phyloP scores from a whole-genome alignment of 2,888 invertebrate species.

The Yponomeuta sedellus region DNA sequence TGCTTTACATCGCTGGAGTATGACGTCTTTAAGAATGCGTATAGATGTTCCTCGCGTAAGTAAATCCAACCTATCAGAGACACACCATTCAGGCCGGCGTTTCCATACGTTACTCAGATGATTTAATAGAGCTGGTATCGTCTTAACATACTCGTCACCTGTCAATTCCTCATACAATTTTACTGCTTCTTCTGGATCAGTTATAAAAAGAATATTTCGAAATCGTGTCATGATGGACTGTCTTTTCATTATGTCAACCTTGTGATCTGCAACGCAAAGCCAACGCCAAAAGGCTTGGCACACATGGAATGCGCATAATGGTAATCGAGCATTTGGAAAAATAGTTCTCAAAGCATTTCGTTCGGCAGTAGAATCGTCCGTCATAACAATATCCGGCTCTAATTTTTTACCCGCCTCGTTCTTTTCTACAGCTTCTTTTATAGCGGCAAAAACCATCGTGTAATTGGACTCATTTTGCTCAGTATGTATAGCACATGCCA shows the following conservation, averaged over 20 bases:
- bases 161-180: constrained; percentile 17
- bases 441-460: constrained; percentile 18
- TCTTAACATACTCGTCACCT: constrained; percentile 18
- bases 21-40: constrained; percentile 25
- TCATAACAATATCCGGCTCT: constrained; percentile 22
- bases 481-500: constrained; percentile 18
- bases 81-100: constrained; percentile 23
- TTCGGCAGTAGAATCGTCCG: constrained; percentile 22
- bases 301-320: constrained; percentile 21
- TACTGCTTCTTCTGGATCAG: constrained; percentile 20
- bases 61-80: constrained; percentile 21
- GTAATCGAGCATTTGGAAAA: constrained; percentile 21
- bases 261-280: constrained; percentile 21
- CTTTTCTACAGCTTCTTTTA: constrained; percentile 23
- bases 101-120: constrained; percentile 21
- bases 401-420: constrained; percentile 19
- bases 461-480: constrained; percentile 18
- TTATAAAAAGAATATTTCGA: constrained; percentile 19
- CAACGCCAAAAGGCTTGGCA: constrained; percentile 21
- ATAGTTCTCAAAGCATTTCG: constrained; percentile 22
- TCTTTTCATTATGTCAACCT: constrained; percentile 21
- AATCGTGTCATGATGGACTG: constrained; percentile 20
- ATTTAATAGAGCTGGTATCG: constrained; percentile 15
- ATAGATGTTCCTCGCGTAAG: constrained; percentile 26
- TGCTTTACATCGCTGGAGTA: constrained; percentile 25